Base-by-base conservation (phyloP, 2,113 vertebrate species). In the Rallus limicola region DNA sequence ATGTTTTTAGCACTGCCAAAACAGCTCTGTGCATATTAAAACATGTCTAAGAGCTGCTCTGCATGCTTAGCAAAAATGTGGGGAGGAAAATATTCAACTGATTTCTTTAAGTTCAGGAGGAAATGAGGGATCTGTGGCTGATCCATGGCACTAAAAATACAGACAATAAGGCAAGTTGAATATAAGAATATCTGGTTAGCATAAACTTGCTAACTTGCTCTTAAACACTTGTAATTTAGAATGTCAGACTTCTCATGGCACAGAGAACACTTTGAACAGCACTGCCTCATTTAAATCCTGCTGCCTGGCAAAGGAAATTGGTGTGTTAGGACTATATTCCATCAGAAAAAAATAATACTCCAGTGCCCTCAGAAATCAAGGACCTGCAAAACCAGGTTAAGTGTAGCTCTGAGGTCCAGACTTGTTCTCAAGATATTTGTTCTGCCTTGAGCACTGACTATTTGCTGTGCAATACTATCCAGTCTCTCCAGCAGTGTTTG, bases 11-110 rank as follows among this genome's bases (percentile, higher is more conserved):
- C 1, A 4, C 36, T 69, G 72, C 53, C 84, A 70, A 76, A 31
- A 4, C 60, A 78, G 8, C 0, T 0, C 5, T 28, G 9, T 15
- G 29, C 10, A 7, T 2, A 29, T 44, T 71, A 44, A 79, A 82
- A 65, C n/a, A 68, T 55, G 33, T 5, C 26, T 28, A 18, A 71
- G 63, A 34, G 31, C 58, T 72, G 38, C 8, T 79, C 33, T 18
- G 38, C 3, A 1, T 1, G 3, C 56, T 74, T 76, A 68, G 58
- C 16, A 25, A 55, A 84, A 68, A 62, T 2, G 5, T 19, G 67
- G 23, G 78, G 29, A 64, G 53, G 48, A 72, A 76, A 88, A 80
- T 4, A 71, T 6, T 72, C 28, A 26, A 3, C 31, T 16, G 4
- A 20, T 69, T 82, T 67, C 16, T 70, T 71, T n/a, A 33, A 56